Evolutionary conservation across 2,797 vertebrate genomes (phyloP).

Genomic region (Holocentrus rufus): DNA sequence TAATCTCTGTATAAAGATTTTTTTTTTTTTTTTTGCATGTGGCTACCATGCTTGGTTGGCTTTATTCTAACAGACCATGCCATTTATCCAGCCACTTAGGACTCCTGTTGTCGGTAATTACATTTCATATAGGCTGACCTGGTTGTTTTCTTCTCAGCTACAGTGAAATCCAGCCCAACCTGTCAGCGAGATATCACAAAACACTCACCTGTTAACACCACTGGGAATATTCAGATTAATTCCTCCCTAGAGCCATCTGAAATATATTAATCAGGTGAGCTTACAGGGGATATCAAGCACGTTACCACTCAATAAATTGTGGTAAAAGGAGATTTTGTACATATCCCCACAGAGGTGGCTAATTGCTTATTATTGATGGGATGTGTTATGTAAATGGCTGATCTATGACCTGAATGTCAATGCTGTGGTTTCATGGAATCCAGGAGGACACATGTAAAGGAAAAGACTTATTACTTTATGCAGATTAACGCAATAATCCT

Average conservation of each 20-base stretch:
- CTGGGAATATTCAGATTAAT: slow-evolving; percentile 69
- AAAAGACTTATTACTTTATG: slow-evolving; percentile 45
- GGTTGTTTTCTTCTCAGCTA: slow-evolving; percentile 41
- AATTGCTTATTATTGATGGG: slow-evolving; percentile 67
- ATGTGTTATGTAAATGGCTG: slow-evolving; percentile 55
- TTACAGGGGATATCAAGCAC: slow-evolving; percentile 64
- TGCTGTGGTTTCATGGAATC: slow-evolving; percentile 37
- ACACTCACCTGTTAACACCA: slow-evolving; percentile 62
- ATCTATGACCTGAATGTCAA: slow-evolving; percentile 56
- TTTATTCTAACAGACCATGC: not conserved
- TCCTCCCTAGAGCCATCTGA: slow-evolving; percentile 56
- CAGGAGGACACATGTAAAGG: slow-evolving; percentile 53
- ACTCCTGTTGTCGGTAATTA: slow-evolving; percentile 5
- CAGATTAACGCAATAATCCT: slow-evolving; percentile 69
- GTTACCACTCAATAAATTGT: slow-evolving; percentile 67
- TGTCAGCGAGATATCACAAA: slow-evolving; percentile 64
- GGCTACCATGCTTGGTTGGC: not conserved
- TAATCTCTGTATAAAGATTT: not conserved
- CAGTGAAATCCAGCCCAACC: slow-evolving; percentile 56
- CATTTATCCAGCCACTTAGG: not conserved
- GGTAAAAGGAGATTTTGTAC: slow-evolving; percentile 65
- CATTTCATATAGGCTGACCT: slow-evolving; percentile 35
- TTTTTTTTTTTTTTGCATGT: not conserved
- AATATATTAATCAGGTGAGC: slow-evolving; percentile 71
- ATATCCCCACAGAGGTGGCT: slow-evolving; percentile 63